A percentile compares a stretch with the other conserved stretches of the same genome.
Evolutionary conservation across 2,888 invertebrate genomes (phyloP).

Genomic region (Yponomeuta malinellus): DNA sequence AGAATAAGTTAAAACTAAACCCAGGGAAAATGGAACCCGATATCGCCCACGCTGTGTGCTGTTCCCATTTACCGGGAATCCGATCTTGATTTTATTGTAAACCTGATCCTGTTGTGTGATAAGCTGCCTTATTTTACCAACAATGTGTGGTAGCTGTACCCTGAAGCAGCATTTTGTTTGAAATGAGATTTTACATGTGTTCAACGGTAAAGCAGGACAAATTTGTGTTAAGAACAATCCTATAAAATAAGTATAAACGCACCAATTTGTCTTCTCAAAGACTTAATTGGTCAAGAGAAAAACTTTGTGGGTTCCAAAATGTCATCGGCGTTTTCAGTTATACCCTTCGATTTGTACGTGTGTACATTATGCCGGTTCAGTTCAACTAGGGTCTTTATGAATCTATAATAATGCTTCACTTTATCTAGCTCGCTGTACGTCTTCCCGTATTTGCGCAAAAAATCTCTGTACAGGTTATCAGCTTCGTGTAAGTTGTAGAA

Average conservation of each 20-base stretch:
- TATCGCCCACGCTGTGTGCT: neutral
- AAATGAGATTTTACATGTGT: neutral
- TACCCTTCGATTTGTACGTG: neutral
- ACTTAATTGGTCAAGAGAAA: neutral
- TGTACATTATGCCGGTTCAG: neutral
- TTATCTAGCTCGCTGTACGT: neutral
- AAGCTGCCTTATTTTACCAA: neutral
- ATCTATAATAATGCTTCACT: neutral
- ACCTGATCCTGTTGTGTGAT: neutral
- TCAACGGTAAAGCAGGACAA: neutral
- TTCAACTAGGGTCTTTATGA: neutral
- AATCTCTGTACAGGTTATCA: neutral
- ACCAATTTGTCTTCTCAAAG: neutral
- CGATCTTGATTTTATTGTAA: neutral
- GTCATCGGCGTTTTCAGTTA: neutral
- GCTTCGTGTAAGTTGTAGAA: neutral
- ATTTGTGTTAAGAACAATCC: neutral
- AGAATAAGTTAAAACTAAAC: neutral
- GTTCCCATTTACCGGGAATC: slow-evolving; percentile 1
- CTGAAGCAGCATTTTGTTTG: neutral
- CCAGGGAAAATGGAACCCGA: neutral
- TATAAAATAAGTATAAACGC: no score
- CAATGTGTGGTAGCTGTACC: neutral
- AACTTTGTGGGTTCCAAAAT: neutral
- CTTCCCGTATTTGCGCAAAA: neutral